Percentiles rank a stretch among this genome's conserved stretches.
These are phyloP conservation scores for Aquatica leii DNA, from an alignment of 2,888 invertebrate genomes.

Conservation along the genomic window DNA sequence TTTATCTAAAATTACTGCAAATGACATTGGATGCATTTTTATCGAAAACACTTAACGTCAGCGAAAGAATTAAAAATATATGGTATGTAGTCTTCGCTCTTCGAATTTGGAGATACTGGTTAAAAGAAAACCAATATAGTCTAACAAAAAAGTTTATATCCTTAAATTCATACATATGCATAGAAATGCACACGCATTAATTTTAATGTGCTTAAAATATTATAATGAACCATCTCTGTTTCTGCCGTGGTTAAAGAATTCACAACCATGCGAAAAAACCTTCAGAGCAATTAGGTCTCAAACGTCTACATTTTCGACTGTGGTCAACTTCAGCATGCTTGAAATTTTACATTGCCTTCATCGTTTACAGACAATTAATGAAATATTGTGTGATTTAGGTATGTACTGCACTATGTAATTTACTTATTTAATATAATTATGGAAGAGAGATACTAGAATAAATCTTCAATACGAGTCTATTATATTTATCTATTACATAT, in stretches of 20 bases:
- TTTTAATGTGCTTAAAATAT: neutral
- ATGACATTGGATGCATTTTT: neutral
- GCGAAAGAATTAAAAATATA: conserved; percentile 4
- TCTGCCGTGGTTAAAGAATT: neutral
- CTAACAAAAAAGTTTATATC: neutral
- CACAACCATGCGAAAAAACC: conserved; percentile 4
- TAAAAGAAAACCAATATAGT: conserved; percentile 5
- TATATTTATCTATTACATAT: too few relatives aligned
- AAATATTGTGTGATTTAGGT: conserved; percentile 4
- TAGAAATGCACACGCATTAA: conserved; percentile 1
- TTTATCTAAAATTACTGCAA: conserved; percentile 4
- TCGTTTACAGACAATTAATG: conserved; percentile 7
- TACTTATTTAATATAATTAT: neutral
- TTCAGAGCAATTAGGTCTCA: conserved; percentile 4
- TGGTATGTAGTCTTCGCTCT: neutral
- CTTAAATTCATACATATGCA: conserved; percentile 1
- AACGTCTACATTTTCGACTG: conserved; percentile 5
- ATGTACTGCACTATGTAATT: neutral
- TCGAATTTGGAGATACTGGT: neutral
- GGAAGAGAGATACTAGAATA: neutral
- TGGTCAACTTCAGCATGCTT: neutral
- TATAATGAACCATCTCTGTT: neutral
- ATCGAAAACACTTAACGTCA: neutral
- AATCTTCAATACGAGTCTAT: too few relatives aligned
- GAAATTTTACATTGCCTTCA: neutral